phyloP scores from a whole-genome alignment of 2,888 invertebrate species.

The Chloroclysta siterata region DNA sequence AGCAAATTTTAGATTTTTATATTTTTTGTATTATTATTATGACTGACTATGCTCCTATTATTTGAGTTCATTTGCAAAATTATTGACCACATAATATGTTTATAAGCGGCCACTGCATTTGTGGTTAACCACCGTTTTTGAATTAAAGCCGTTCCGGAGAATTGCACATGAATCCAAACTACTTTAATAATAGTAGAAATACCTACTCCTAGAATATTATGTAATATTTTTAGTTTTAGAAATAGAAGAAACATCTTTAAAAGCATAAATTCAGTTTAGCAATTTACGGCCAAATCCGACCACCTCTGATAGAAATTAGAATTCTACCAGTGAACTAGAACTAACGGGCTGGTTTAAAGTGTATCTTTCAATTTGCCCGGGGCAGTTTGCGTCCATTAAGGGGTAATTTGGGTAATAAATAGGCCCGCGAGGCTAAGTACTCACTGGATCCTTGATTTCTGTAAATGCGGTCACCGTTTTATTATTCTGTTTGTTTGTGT shows the following conservation, averaged over 20 bases:
- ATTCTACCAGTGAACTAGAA: slow-evolving; percentile 13
- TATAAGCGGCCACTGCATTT: no score
- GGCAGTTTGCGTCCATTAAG: slow-evolving; percentile 33
- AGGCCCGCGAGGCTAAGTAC: slow-evolving; percentile 26
- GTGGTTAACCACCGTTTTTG: no score
- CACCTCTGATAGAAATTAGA: slow-evolving; percentile 17
- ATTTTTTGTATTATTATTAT: no score
- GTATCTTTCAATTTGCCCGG: slow-evolving; percentile 38
- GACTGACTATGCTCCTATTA: no score
- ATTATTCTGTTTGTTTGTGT: background rate
- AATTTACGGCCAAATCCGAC: slow-evolving; percentile 7
- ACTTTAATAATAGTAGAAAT: no score
- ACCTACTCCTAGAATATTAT: no score
- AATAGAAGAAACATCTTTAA: background rate
- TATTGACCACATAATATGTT: no score
- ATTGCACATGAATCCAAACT: no score
- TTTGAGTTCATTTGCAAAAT: no score
- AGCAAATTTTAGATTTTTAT: no score
- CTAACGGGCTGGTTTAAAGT: slow-evolving; percentile 20
- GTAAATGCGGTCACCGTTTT: background rate
- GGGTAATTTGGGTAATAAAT: slow-evolving; percentile 36
- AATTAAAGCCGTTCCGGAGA: no score
- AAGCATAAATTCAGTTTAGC: slow-evolving; percentile 4
- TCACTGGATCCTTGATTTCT: slow-evolving; percentile 11
- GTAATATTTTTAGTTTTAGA: no score